A percentile compares a stretch with the other conserved stretches of the same genome.
These are phyloP conservation scores for Anoplopoma fimbria DNA, from an alignment of 2,113 vertebrate genomes.

Conservation along the genomic window DNA sequence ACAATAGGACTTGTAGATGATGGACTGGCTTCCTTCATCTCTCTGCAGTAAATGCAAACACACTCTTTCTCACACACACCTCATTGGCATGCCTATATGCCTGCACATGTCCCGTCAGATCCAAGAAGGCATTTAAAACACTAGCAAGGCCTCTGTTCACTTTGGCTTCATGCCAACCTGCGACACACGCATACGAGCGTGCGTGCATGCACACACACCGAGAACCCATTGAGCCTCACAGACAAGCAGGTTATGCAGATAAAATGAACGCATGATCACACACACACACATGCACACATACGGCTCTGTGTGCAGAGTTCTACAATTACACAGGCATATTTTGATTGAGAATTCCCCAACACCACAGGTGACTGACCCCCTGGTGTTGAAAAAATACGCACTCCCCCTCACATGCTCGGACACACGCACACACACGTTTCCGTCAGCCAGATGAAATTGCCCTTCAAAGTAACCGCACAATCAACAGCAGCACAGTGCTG, in stretches of 20 bases:
- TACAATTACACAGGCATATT: constrained; percentile 78
- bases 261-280: constrained; percentile 20
- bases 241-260: constrained; percentile 47
- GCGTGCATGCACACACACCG: not conserved
- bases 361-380: constrained; percentile 79
- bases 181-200: constrained; percentile 12
- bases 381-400: constrained; percentile 71
- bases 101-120: constrained; percentile 73
- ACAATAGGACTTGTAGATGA: constrained; percentile 36
- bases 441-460: constrained; percentile 75
- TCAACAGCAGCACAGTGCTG: constrained; percentile 67
- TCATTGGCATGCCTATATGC: constrained; percentile 64
- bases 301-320: constrained; percentile 44
- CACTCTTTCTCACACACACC: constrained; percentile 34
- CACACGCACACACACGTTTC: constrained; percentile 54
- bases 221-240: constrained; percentile 1
- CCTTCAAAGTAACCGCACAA: constrained; percentile 79
- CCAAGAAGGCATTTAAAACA: constrained; percentile 74
- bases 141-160: constrained; percentile 70
- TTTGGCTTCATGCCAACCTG: constrained; percentile 66
- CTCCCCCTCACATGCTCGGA: constrained; percentile 23
- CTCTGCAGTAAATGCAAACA: constrained; percentile 37
- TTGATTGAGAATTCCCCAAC: constrained; percentile 76
- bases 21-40: constrained; percentile 41
- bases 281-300: constrained; percentile 14